These are phyloP conservation scores for Orchesella cincta DNA, from an alignment of 1,140 invertebrate genomes.

Conservation along the genomic window DNA sequence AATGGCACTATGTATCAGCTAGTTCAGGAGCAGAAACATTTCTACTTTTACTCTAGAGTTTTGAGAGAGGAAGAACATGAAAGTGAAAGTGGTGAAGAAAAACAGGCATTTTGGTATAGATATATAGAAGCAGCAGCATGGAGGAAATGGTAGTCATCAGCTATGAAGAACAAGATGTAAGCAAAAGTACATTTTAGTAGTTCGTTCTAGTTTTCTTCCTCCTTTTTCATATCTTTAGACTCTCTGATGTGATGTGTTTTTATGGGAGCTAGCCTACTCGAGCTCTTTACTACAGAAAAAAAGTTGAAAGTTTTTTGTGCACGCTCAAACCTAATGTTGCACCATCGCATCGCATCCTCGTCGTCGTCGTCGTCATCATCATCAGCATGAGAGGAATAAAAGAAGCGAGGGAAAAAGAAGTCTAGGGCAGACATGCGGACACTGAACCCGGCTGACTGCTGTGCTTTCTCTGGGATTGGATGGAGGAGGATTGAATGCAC, in stretches of 20 bases:
- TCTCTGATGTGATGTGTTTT: not conserved
- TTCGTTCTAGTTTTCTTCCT: conserved; percentile 11
- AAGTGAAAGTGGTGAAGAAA: not conserved
- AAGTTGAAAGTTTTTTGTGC: not conserved
- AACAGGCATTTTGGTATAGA: not conserved
- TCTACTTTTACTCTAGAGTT: no score
- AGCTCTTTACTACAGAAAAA: not conserved
- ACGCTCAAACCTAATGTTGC: not conserved
- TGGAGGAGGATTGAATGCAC: not conserved
- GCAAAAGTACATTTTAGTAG: not conserved
- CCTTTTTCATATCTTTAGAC: not conserved
- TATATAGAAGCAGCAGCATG: not conserved
- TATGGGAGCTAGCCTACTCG: not conserved
- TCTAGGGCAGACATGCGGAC: conserved; percentile 26
- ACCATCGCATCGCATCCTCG: not conserved
- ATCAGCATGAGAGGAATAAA: not conserved
- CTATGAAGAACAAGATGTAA: not conserved
- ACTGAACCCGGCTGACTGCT: conserved; percentile 4
- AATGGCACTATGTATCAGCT: no score
- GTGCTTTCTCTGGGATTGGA: not conserved
- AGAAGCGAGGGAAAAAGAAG: conserved; percentile 23
- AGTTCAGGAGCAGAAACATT: not conserved
- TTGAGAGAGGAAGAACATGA: not conserved
- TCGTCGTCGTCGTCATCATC: not conserved
- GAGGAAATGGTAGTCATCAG: conserved; percentile 6